phyloP scores from a whole-genome alignment of 2,113 vertebrate species.

The Eulacestoma nigropectus region DNA sequence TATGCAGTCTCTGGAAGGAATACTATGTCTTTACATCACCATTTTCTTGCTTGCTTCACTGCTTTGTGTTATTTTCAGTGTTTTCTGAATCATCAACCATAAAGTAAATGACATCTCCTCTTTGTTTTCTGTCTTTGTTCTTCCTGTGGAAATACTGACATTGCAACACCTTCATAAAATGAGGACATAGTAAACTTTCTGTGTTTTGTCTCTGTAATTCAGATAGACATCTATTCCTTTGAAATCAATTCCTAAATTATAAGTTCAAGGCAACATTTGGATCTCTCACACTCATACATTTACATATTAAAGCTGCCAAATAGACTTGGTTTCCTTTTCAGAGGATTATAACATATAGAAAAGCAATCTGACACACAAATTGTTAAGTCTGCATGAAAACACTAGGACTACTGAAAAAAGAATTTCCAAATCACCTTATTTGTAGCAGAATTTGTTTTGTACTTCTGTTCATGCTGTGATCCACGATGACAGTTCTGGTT shows the following conservation, averaged over 20 bases:
- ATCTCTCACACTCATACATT: neutral
- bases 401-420: neutral
- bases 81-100: neutral
- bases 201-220: neutral
- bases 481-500: neutral
- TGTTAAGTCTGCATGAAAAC: neutral
- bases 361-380: neutral
- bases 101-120: accelerated
- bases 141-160: neutral
- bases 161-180: neutral
- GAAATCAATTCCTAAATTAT: neutral
- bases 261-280: neutral
- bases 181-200: neutral
- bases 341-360: neutral
- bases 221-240: neutral
- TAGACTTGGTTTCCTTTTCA: neutral
- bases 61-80: neutral
- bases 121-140: neutral
- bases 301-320: neutral
- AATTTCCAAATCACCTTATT: neutral
- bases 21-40: neutral
- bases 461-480: neutral
- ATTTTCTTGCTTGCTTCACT: neutral
- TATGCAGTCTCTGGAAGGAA: neutral
- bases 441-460: neutral